These are phyloP conservation scores for Chironomus striatipennis DNA, from an alignment of 1,140 invertebrate genomes.

Conservation along the genomic window DNA sequence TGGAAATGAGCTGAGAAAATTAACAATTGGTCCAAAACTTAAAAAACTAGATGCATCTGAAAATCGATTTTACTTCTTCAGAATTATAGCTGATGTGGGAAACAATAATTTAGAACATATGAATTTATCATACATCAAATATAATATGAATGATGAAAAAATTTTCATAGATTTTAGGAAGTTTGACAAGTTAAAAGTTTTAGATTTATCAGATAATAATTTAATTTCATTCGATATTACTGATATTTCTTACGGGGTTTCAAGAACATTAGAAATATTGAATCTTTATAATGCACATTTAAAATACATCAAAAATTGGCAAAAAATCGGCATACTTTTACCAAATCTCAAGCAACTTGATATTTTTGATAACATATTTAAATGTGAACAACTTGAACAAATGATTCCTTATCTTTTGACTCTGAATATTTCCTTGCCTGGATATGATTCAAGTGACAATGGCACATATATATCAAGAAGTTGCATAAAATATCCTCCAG, in stretches of 20 bases:
- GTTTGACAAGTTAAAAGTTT: not conserved
- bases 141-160: not conserved
- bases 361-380: not conserved
- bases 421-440: not conserved
- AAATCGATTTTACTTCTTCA: not conserved
- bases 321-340: not conserved
- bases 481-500: not conserved
- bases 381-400: not conserved
- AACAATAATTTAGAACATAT: not conserved
- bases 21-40: not conserved
- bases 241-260: not conserved
- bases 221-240: not conserved
- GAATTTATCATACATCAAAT: not conserved
- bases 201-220: conserved; percentile 6
- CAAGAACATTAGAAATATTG: not conserved
- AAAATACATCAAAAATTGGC: not conserved
- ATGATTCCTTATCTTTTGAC: not conserved
- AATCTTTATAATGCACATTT: not conserved
- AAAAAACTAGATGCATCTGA: not conserved
- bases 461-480: not conserved
- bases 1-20: not conserved
- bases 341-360: not conserved
- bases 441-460: not conserved
- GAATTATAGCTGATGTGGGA: not conserved
- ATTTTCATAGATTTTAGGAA: not conserved